Base-by-base conservation (phyloP, 2,113 vertebrate species). In the Cyrtonyx montezumae region DNA sequence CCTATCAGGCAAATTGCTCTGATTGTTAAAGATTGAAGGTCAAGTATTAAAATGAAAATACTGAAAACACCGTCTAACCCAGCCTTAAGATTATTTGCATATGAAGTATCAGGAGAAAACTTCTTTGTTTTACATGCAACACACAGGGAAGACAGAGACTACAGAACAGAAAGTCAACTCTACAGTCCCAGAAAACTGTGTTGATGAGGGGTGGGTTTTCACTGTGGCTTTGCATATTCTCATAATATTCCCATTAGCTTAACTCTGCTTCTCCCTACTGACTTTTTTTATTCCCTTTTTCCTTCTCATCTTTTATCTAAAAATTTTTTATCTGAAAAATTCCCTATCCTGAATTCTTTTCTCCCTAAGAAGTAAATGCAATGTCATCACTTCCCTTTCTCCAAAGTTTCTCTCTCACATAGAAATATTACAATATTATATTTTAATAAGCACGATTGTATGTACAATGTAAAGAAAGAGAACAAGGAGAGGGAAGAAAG, bases 291-390 rank as follows among this genome's bases (percentile, higher is more conserved):
- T 8, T 61, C 11, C 34, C 11, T 55, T 79, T 79, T 93, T 37
- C 12, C 11, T 71, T 8, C 28, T 71, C 5, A 65, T 11, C 65
- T 76, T 91, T 66, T 78, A 67, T 62, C 11, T 30, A 16, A 49
- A 94, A 91, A 79, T 17, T 25, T 75, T 92, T 66, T 78, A 69
- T 59, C 12, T 30, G 21, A 49, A 94, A 91, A 77, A 40, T 61
- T 62, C n/a, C 34, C 8, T 78, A 45, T 45, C 53, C 84, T 3
- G 59, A 11, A 17, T 65, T 77, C 76, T 53, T 25, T 73, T 69
- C 36, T 62, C 37, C 10, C 61, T 26, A 32, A 75, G 74, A 14
- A 14, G 8, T 30, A 26, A 86, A 46, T 36, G 18, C 51, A 90
- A 68, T 15, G 8, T 32, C 23, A 51, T 71, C 4, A 32, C 32